phyloP scores from a whole-genome alignment of 2,888 invertebrate genomes.

The Cephalotes varians region DNA sequence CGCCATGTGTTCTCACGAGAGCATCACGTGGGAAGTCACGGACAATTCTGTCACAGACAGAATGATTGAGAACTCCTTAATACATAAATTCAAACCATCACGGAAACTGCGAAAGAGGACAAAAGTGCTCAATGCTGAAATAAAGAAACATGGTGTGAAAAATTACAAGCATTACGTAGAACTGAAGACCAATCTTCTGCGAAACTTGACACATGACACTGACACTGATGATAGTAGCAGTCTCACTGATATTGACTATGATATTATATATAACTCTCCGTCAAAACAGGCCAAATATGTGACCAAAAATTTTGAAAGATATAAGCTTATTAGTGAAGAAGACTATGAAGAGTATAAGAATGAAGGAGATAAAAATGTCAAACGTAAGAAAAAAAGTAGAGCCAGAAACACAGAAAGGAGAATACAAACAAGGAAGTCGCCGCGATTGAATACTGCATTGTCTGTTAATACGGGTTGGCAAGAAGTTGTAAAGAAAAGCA shows the following conservation, averaged over 20 bases:
- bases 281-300: neutral
- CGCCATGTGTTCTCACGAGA: constrained; percentile 34
- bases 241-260: constrained; percentile 55
- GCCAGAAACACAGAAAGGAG: neutral
- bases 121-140: constrained; percentile 63
- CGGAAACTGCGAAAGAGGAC: constrained; percentile 64
- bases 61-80: constrained; percentile 59
- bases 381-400: neutral
- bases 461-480: constrained; percentile 32
- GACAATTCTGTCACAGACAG: constrained; percentile 56
- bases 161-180: constrained; percentile 67
- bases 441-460: neutral
- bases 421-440: neutral
- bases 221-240: constrained; percentile 57
- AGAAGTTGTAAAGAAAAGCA: constrained; percentile 1
- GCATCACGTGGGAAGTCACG: constrained; percentile 62
- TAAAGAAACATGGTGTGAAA: constrained; percentile 47
- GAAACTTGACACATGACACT: constrained; percentile 59
- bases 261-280: constrained; percentile 26
- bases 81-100: constrained; percentile 55
- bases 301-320: neutral
- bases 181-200: constrained; percentile 64
- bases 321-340: neutral
- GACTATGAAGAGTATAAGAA: neutral
- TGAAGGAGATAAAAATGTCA: too few species aligned